phyloP scores from a whole-genome alignment of 2,797 vertebrate species.

The Iguana delicatissima region DNA sequence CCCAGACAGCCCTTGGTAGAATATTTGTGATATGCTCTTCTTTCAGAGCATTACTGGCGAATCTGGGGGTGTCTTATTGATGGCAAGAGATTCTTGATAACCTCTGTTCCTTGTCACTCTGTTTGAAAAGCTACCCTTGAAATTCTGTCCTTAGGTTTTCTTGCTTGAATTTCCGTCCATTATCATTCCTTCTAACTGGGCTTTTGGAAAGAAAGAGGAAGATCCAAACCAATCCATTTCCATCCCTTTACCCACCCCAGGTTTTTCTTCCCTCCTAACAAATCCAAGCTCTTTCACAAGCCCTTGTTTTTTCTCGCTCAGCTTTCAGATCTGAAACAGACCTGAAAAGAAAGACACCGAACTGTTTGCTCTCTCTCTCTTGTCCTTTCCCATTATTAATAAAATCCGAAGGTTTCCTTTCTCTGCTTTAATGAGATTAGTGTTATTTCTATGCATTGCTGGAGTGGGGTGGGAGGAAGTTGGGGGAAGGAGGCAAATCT shows the following conservation, averaged over 20 bases:
- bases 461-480: slow-evolving; percentile 70
- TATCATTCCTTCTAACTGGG: too few relatives aligned
- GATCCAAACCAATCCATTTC: not conserved
- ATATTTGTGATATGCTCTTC: not conserved
- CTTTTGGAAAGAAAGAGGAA: not conserved
- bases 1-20: not conserved
- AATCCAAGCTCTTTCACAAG: slow-evolving; percentile 45
- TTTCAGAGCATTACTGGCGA: too few relatives aligned
- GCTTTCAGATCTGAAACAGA: slow-evolving; percentile 73
- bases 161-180: not conserved
- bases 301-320: slow-evolving; percentile 46
- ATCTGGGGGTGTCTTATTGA: too few relatives aligned
- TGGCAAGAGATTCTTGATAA: too few relatives aligned
- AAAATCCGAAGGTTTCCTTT: slow-evolving; percentile 78
- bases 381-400: slow-evolving; percentile 78
- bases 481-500: slow-evolving; percentile 24
- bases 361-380: slow-evolving; percentile 58
- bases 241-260: not conserved
- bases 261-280: slow-evolving; percentile 5
- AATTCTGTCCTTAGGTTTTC: not conserved
- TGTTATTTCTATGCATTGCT: slow-evolving; percentile 78
- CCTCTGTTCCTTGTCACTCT: too few relatives aligned
- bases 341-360: not conserved
- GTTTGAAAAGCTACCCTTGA: not conserved
- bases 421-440: slow-evolving; percentile 81